Base-by-base conservation (phyloP, 1,140 invertebrate genomes). In the Drosophila yakuba region DNA sequence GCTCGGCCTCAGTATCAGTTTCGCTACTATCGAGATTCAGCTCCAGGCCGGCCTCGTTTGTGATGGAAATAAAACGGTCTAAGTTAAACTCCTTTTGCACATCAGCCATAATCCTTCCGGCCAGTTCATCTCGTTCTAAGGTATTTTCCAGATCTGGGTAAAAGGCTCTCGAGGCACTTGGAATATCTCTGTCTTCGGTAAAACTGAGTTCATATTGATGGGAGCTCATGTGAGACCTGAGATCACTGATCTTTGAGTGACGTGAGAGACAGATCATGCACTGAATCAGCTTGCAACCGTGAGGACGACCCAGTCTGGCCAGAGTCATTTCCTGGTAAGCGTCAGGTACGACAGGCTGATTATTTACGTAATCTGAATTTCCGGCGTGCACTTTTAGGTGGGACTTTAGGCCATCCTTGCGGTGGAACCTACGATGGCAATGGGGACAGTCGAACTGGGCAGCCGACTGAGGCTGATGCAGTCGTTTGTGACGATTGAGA, bases 391-490 rank as follows among this genome's bases (percentile, higher is more conserved):
- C 68, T 6, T 82, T 69, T 62, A 91, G 43, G 32, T 92, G 91
- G 0, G 86, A 86, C n/a, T 90, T 86, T 0, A 92, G 69, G 8
- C 93, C 93, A 69, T 94, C 93, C 62, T 93, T 93, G 35, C 93
- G 92, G 52, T 93, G 91, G 44, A 94, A 94, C 72, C 93, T 94
- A 62, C 93, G 93, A 4, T 93, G 90, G 66, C 94, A 94, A 12
- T 93, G 76, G 6, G 93, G 78, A 56, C 94, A 94, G 60, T 93
- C 92, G 55, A 92, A 94, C 32, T 90, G 89, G 55, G 93, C 93
- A 36, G 92, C 93, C 11, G 92, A 91, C 25, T 91, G 79, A 0
- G 92, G 91, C 64, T 92, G 89, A 60, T 94, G 94, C 36, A 93
- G 84, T 36, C 93, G 93, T 14, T 84, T 90, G 74, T 94, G 94